phyloP scores from a whole-genome alignment of 92 coral and sea anemone species.

The Porites divaricata region DNA sequence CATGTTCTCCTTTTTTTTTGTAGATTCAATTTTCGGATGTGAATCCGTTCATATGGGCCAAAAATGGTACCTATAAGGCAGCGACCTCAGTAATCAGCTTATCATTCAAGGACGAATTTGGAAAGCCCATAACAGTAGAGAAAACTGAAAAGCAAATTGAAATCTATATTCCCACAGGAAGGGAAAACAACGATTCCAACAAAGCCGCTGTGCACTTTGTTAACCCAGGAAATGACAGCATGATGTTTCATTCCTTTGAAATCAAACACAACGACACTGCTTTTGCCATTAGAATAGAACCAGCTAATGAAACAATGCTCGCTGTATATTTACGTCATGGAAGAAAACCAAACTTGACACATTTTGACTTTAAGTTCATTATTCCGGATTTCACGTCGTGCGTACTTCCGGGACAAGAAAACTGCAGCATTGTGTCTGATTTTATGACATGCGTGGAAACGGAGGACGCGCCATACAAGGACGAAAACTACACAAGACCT shows the following conservation, averaged over 20 bases:
- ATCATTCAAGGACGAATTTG: conserved; percentile 30
- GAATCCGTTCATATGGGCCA: conserved; percentile 59
- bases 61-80: conserved; percentile 27
- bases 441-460: conserved; percentile 64
- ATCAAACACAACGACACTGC: conserved; percentile 60
- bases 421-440: conserved; percentile 58
- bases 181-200: background rate
- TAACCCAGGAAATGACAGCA: conserved; percentile 43
- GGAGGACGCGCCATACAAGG: conserved; percentile 1
- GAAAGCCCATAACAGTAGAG: conserved; percentile 44
- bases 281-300: conserved; percentile 48
- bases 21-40: conserved; percentile 32
- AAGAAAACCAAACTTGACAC: conserved; percentile 50
- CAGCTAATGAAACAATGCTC: conserved; percentile 34
- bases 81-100: conserved; percentile 56
- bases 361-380: conserved; percentile 50
- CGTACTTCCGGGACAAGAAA: conserved; percentile 57
- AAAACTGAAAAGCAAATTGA: conserved; percentile 26
- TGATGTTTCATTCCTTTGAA: conserved; percentile 50
- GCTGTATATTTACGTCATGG: conserved; percentile 60
- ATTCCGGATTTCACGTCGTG: conserved; percentile 80
- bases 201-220: conserved; percentile 16
- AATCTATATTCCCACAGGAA: conserved; percentile 46
- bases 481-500: conserved; percentile 6
- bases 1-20: background rate